Percentiles rank a stretch among this genome's conserved stretches.
These are phyloP conservation scores for Linepithema humile DNA, from an alignment of 1,140 invertebrate genomes.

Conservation along the genomic window DNA sequence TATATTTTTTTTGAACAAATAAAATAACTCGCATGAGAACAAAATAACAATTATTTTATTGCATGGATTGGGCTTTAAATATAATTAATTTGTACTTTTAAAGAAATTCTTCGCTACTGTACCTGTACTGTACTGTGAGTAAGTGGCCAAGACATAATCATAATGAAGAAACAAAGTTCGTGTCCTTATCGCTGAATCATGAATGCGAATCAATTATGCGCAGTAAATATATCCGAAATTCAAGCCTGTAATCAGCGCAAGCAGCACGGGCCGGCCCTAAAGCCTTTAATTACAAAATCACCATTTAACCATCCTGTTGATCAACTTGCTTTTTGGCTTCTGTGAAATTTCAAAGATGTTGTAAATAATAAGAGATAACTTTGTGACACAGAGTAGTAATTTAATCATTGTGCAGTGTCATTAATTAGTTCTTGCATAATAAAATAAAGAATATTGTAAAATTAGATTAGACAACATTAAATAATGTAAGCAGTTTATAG, in stretches of 20 bases:
- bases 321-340: not conserved
- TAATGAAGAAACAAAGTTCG: not conserved
- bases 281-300: slow-evolving; percentile 43
- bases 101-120: not conserved
- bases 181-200: slow-evolving; percentile 25
- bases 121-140: too few relatives aligned
- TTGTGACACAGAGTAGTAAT: not conserved
- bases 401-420: not conserved
- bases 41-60: too few relatives aligned
- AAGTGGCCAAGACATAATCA: not conserved
- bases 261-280: not conserved
- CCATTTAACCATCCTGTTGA: not conserved
- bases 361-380: not conserved
- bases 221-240: slow-evolving; percentile 49
- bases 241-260: slow-evolving; percentile 35
- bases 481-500: too few relatives aligned
- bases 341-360: not conserved
- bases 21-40: too few relatives aligned
- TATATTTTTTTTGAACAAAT: too few relatives aligned
- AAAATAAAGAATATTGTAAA: not conserved
- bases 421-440: not conserved
- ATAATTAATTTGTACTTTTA: not conserved
- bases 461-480: not conserved
- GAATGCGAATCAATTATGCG: slow-evolving; percentile 36
- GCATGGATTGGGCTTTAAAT: not conserved